Percentiles rank a stretch among this genome's conserved stretches.
phyloP scores from a whole-genome alignment of 2,113 vertebrate species.

The Penelope pileata region DNA sequence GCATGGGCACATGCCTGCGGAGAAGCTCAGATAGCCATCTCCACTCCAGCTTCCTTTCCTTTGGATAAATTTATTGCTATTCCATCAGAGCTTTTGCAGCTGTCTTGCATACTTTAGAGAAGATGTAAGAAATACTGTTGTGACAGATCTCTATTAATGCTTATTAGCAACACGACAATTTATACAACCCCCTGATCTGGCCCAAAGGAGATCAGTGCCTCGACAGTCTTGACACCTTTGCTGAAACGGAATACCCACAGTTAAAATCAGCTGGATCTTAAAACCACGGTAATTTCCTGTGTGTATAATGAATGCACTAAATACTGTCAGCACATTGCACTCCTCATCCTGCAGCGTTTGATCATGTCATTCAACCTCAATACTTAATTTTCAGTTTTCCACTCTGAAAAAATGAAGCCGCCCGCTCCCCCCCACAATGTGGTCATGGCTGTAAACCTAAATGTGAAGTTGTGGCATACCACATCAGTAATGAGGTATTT shows the following conservation, averaged over 20 bases:
- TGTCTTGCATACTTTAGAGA: not conserved
- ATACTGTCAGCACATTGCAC: not conserved
- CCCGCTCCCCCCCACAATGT: not conserved
- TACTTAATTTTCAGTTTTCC: not conserved
- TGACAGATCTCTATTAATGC: not conserved
- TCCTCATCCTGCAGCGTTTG: not conserved
- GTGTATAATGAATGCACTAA: not conserved
- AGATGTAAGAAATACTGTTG: slow-evolving; percentile 3
- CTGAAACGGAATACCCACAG: not conserved
- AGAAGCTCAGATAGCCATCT: not conserved
- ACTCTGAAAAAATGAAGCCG: not conserved
- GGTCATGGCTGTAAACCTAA: not conserved
- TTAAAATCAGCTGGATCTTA: not conserved
- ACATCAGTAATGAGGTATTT: not conserved
- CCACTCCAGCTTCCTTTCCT: not conserved
- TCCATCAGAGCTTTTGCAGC: not conserved
- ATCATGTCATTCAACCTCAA: not conserved
- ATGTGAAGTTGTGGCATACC: not conserved
- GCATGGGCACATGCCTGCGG: not conserved
- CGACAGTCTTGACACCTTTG: not conserved
- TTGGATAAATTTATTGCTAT: not conserved
- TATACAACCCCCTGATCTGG: not conserved
- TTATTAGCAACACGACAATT: slow-evolving; percentile 1
- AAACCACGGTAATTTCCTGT: not conserved
- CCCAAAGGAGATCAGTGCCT: not conserved